A percentile compares a stretch with the other conserved stretches of the same genome.
phyloP scores from a whole-genome alignment of 2,888 invertebrate genomes.

The Orthonevra nobilis region DNA sequence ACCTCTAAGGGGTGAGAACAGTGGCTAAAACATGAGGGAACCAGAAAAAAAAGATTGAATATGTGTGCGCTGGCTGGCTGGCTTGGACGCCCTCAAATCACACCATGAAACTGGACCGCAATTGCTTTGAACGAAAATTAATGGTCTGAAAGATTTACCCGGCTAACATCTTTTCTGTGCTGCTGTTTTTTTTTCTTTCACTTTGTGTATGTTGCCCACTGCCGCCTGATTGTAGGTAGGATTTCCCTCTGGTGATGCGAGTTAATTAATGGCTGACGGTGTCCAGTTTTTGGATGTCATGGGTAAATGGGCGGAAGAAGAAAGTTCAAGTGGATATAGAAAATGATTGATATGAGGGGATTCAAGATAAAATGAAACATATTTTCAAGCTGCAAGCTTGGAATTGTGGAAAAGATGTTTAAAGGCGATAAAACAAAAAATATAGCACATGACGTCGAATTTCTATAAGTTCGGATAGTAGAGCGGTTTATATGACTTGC shows the following conservation, averaged over 20 bases:
- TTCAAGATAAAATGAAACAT: no score
- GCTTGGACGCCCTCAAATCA: slow-evolving; percentile 64
- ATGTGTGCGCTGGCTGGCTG: slow-evolving; percentile 45
- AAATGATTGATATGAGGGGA: slow-evolving; percentile 26
- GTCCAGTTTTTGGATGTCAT: slow-evolving; percentile 59
- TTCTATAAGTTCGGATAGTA: no score
- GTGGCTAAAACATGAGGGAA: slow-evolving; percentile 11
- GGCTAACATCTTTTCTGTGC: slow-evolving; percentile 58
- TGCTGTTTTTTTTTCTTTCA: neutral
- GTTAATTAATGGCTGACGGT: slow-evolving; percentile 65
- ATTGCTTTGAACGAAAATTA: slow-evolving; percentile 68
- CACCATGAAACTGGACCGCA: slow-evolving; percentile 62
- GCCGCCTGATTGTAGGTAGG: slow-evolving; percentile 65
- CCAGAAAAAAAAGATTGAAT: slow-evolving; percentile 22
- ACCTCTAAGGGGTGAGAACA: slow-evolving; percentile 4
- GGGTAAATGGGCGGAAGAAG: neutral
- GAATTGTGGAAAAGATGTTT: no score
- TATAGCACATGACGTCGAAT: no score
- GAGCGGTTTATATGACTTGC: no score
- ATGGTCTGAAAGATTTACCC: slow-evolving; percentile 66
- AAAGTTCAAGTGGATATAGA: neutral
- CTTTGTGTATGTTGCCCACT: neutral
- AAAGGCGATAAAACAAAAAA: no score
- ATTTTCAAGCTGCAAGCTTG: no score
- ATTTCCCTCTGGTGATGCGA: slow-evolving; percentile 65